phyloP scores from a whole-genome alignment of 1,140 invertebrate species.

The Oedothorax gibbosus region DNA sequence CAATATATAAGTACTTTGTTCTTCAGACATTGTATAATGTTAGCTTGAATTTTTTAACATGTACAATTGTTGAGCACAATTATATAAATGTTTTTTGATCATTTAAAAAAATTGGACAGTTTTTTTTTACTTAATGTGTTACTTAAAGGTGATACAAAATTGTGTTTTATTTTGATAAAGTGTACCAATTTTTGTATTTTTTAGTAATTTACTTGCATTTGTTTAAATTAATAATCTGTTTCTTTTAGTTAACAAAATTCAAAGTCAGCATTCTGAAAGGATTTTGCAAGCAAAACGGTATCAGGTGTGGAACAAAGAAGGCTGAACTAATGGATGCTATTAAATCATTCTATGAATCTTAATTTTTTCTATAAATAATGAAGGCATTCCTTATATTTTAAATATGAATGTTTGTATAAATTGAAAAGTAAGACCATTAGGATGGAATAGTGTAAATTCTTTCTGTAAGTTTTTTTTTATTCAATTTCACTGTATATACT shows the following conservation, averaged over 20 bases:
- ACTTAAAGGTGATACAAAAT: no score
- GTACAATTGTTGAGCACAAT: no score
- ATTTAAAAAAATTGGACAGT: no score
- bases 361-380: background rate
- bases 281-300: conserved; percentile 50
- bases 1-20: no score
- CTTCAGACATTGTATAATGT: no score
- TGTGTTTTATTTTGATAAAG: no score
- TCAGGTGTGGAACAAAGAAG: conserved; percentile 50
- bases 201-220: background rate
- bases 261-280: conserved; percentile 51
- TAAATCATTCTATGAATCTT: conserved; percentile 22
- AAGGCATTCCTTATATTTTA: background rate
- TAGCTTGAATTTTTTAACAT: no score
- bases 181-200: no score
- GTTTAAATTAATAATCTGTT: background rate
- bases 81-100: no score
- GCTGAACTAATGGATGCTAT: conserved; percentile 56
- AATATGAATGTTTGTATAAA: no score
- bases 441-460: conserved; percentile 11
- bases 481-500: background rate
- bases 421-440: background rate
- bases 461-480: background rate
- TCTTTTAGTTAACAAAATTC: conserved; percentile 32
- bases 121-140: no score